A percentile compares a stretch with the other conserved stretches of the same genome.
These are phyloP conservation scores for Sesamia nonagrioides DNA, from an alignment of 1,140 invertebrate species.

Conservation along the genomic window DNA sequence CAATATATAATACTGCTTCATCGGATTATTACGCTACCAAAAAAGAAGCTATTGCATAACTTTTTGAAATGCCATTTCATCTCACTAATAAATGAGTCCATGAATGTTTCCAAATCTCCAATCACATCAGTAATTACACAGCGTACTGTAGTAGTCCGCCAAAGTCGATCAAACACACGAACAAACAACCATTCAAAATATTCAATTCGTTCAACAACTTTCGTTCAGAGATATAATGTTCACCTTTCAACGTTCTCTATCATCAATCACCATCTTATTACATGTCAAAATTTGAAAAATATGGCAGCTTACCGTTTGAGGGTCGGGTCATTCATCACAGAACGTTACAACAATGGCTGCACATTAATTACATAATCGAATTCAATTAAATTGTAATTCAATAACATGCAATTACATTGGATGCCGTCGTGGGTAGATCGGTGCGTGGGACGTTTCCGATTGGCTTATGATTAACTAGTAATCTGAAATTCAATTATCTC, in stretches of 20 bases:
- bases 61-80: not conserved
- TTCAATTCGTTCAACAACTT: slow-evolving; percentile 40
- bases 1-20: too few species aligned
- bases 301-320: slow-evolving; percentile 65
- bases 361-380: slow-evolving; percentile 83
- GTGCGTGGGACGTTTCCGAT: slow-evolving; percentile 63
- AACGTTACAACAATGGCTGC: slow-evolving; percentile 44
- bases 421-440: slow-evolving; percentile 63
- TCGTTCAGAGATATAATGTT: slow-evolving; percentile 52
- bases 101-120: not conserved
- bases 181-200: slow-evolving; percentile 34
- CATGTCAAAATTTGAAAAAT: slow-evolving; percentile 71
- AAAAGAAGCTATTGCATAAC: not conserved
- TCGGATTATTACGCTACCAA: too few species aligned
- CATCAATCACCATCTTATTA: slow-evolving; percentile 76
- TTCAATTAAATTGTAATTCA: slow-evolving; percentile 85
- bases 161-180: slow-evolving; percentile 41
- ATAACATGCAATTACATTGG: slow-evolving; percentile 78
- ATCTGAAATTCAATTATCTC: slow-evolving; percentile 82
- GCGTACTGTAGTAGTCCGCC: slow-evolving; percentile 41
- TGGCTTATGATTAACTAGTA: slow-evolving; percentile 72
- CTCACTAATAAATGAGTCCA: not conserved
- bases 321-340: slow-evolving; percentile 61
- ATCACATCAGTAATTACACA: slow-evolving; percentile 12
- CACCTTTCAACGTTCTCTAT: slow-evolving; percentile 69